These are phyloP conservation scores for Julus scanicus DNA, from an alignment of 2,888 invertebrate genomes.

Conservation along the genomic window DNA sequence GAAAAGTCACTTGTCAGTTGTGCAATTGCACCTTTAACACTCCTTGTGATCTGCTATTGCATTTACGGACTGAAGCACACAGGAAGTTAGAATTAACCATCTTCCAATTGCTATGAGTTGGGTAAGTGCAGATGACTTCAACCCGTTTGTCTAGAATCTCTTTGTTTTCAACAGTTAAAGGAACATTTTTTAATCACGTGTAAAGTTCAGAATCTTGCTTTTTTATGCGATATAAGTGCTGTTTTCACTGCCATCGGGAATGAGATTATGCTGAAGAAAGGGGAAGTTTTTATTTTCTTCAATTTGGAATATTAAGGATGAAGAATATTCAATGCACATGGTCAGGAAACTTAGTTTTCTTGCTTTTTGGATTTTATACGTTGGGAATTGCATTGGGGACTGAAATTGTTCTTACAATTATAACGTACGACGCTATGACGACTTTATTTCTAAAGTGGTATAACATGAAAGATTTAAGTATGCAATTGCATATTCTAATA, in stretches of 20 bases:
- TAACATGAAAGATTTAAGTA: too few relatives aligned
- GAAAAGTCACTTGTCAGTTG: background rate
- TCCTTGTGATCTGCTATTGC: conserved; percentile 35
- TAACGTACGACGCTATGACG: too few relatives aligned
- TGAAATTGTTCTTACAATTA: too few relatives aligned
- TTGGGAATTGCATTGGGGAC: too few relatives aligned
- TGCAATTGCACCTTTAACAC: background rate
- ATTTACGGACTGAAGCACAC: conserved; percentile 31
- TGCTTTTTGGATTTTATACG: too few relatives aligned
- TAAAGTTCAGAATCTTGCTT: background rate
- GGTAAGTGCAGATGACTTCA: background rate
- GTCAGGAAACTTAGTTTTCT: background rate
- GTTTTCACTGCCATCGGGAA: background rate
- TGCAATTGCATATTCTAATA: too few relatives aligned
- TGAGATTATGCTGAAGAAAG: background rate
- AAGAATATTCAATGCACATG: background rate
- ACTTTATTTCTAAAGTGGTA: too few relatives aligned
- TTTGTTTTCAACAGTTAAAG: background rate
- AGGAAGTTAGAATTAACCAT: background rate
- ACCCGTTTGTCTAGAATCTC: background rate
- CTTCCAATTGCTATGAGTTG: background rate
- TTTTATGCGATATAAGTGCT: background rate
- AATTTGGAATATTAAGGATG: background rate
- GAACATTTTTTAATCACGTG: background rate
- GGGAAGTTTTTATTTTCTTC: background rate